These are phyloP conservation scores for Drosophila niveifrons DNA, from an alignment of 2,888 invertebrate genomes.

Conservation along the genomic window DNA sequence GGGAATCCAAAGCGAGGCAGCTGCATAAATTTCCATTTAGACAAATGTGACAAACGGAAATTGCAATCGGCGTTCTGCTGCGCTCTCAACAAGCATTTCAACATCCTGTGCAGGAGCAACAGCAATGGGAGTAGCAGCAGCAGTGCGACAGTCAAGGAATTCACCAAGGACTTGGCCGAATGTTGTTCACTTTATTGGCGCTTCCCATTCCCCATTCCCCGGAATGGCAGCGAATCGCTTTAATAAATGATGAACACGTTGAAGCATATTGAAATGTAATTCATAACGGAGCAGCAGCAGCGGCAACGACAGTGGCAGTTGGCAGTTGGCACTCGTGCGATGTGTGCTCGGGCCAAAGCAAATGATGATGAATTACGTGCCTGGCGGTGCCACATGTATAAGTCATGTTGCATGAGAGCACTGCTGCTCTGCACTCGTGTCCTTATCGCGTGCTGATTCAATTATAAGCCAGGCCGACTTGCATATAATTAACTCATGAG, in stretches of 20 bases:
- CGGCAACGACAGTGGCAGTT: not conserved
- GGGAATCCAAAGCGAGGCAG: constrained; percentile 29
- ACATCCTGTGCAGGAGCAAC: constrained; percentile 49
- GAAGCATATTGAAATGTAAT: constrained; percentile 76
- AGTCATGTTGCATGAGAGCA: constrained; percentile 26
- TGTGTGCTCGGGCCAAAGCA: not conserved
- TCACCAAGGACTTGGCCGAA: constrained; percentile 46
- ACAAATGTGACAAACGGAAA: constrained; percentile 77
- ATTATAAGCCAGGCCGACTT: constrained; percentile 49
- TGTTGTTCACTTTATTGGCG: constrained; percentile 51
- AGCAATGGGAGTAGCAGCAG: constrained; percentile 14
- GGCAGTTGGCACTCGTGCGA: constrained; percentile 5
- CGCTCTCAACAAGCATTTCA: constrained; percentile 55
- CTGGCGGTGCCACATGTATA: constrained; percentile 20
- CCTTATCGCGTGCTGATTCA: constrained; percentile 48
- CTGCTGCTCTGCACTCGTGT: not conserved
- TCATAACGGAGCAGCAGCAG: constrained; percentile 64
- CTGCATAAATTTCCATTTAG: constrained; percentile 76
- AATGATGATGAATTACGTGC: constrained; percentile 41
- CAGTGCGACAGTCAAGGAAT: constrained; percentile 21
- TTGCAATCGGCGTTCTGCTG: constrained; percentile 66
- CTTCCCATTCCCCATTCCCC: constrained; percentile 24
- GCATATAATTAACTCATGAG: constrained; percentile 43
- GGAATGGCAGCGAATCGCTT: constrained; percentile 38
- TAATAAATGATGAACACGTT: constrained; percentile 73